These are phyloP conservation scores for Hydractinia symbiolongicarpus DNA, from an alignment of 30 jellyfish, hydroid and myxozoan species.

Conservation along the genomic window DNA sequence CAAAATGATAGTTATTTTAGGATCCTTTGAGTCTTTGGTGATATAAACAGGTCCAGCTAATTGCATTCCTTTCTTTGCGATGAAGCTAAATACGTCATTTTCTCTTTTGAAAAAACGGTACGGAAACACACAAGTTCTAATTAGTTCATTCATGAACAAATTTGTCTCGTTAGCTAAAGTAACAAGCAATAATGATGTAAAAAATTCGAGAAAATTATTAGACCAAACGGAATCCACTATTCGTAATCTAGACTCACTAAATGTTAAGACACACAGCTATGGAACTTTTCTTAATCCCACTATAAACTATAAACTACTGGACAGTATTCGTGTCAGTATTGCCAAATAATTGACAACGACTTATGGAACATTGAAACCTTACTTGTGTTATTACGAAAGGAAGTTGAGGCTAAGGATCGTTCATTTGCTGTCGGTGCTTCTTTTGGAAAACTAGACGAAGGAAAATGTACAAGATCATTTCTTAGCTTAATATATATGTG, in stretches of 20 bases:
- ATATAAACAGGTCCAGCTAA: background rate
- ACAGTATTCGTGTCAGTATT: background rate
- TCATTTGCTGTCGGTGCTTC: background rate
- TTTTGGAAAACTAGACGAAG: background rate
- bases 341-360: constrained; percentile 1
- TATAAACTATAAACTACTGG: background rate
- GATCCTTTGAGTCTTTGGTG: background rate
- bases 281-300: background rate
- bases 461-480: background rate
- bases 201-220: background rate
- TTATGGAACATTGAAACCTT: background rate
- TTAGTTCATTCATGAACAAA: background rate
- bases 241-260: background rate
- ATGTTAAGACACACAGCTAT: background rate
- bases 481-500: background rate
- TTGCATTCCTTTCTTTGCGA: constrained; percentile 1
- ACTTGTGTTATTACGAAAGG: background rate
- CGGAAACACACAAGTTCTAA: background rate
- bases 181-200: background rate
- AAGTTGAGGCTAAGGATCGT: background rate
- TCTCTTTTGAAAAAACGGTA: background rate
- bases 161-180: background rate
- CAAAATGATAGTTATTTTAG: too few species aligned
- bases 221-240: too few species aligned
- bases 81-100: background rate